A percentile compares a stretch with the other conserved stretches of the same genome.
Conservation (phyloP, 1,140 invertebrate species). For the Drosophila lini region DNA sequence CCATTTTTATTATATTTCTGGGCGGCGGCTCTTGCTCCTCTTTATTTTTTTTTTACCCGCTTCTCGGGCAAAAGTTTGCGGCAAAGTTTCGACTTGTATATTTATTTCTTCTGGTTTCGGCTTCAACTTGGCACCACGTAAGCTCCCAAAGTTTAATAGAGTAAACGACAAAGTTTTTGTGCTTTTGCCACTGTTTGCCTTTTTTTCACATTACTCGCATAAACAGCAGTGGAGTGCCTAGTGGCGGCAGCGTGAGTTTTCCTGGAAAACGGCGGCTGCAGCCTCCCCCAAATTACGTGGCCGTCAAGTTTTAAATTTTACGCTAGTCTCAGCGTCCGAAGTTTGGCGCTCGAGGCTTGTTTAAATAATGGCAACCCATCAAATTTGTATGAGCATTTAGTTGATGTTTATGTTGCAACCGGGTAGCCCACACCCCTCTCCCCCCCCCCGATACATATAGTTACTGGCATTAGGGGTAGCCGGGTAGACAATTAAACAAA, state of each 20-base stretch:
- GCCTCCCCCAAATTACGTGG: constrained; percentile 64
- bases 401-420: constrained; percentile 69
- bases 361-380: constrained; percentile 79
- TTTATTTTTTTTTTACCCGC: constrained; percentile 32
- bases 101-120: constrained; percentile 82
- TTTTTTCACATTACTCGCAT: constrained; percentile 65
- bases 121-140: constrained; percentile 79
- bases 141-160: constrained; percentile 83
- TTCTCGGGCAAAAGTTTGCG: constrained; percentile 60
- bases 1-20: constrained; percentile 35
- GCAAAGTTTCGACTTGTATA: constrained; percentile 80
- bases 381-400: constrained; percentile 81
- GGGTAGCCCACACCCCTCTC: not conserved
- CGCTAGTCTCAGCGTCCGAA: constrained; percentile 56
- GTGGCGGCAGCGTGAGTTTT: constrained; percentile 16
- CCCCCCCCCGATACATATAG: not conserved
- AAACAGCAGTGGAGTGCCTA: constrained; percentile 38
- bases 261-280: constrained; percentile 2
- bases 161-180: constrained; percentile 82
- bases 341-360: constrained; percentile 68
- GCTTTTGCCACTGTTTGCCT: constrained; percentile 58
- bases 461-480: not conserved
- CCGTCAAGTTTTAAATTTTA: constrained; percentile 77
- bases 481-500: constrained; percentile 54
- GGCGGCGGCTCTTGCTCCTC: not conserved